Conservation (phyloP, 2,113 vertebrate genomes). For the Ariopsis seemanni region DNA sequence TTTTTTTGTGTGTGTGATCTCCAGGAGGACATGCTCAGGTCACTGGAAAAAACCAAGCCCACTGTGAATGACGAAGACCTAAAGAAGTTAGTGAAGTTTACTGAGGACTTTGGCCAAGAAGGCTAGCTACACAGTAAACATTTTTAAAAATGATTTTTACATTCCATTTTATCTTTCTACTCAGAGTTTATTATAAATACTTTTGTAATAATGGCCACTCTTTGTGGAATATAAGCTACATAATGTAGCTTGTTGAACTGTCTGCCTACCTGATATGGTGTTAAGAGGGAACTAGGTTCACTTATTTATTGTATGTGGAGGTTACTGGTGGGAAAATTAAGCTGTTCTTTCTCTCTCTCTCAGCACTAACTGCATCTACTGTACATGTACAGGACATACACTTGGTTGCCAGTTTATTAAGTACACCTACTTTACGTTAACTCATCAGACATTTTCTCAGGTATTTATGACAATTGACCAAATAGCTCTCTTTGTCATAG, state of each 20-base stretch:
- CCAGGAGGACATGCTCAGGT: constrained; percentile 86
- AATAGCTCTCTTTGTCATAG: background rate
- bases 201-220: background rate
- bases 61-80: constrained; percentile 91
- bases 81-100: constrained; percentile 88
- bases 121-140: constrained; percentile 71
- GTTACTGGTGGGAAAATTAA: background rate
- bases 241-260: background rate
- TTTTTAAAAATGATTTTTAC: background rate
- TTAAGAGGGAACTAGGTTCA: background rate
- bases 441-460: background rate
- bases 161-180: background rate
- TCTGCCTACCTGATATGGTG: background rate
- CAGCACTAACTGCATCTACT: background rate
- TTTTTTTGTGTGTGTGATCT: constrained; percentile 18
- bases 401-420: background rate
- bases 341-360: background rate
- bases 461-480: background rate
- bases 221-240: background rate
- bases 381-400: background rate
- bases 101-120: constrained; percentile 94
- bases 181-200: background rate
- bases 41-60: constrained; percentile 81
- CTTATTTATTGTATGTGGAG: background rate
- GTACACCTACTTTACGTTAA: background rate